A percentile compares a stretch with the other conserved stretches of the same genome.
Evolutionary conservation across 2,888 invertebrate species (phyloP).

Genomic region (Tenthredo mesomela): DNA sequence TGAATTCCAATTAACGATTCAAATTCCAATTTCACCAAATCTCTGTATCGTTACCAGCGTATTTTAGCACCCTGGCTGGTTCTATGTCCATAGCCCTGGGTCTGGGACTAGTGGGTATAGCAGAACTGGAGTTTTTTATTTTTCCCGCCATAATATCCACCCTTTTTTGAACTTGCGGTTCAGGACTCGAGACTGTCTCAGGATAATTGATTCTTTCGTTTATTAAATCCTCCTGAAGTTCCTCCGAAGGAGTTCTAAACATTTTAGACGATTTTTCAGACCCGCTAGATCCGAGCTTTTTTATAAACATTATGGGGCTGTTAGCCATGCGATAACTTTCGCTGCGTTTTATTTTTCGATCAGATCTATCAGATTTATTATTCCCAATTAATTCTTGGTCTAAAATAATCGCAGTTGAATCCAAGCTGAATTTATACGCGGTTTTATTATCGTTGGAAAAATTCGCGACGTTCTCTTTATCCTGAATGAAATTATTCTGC

Average conservation of each 20-base stretch:
- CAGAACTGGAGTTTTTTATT: slow-evolving; percentile 60
- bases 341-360: slow-evolving; percentile 86
- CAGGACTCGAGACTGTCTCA: slow-evolving; percentile 80
- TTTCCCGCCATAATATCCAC: slow-evolving; percentile 76
- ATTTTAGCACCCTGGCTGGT: slow-evolving; percentile 84
- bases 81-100: slow-evolving; percentile 83
- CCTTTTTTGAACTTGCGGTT: slow-evolving; percentile 68
- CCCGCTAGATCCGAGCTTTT: slow-evolving; percentile 73
- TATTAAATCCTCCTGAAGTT: slow-evolving; percentile 78
- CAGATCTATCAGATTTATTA: slow-evolving; percentile 53
- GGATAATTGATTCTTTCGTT: slow-evolving; percentile 87
- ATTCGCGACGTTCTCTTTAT: slow-evolving; percentile 41
- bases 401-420: background rate
- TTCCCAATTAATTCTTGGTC: slow-evolving; percentile 36
- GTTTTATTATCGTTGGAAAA: slow-evolving; percentile 1
- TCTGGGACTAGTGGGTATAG: slow-evolving; percentile 80
- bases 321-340: slow-evolving; percentile 93
- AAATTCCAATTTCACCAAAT: slow-evolving; percentile 84
- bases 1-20: too few species aligned
- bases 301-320: slow-evolving; percentile 84
- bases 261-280: slow-evolving; percentile 66
- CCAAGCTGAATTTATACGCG: slow-evolving; percentile 13
- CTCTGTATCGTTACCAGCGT: slow-evolving; percentile 85
- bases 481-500: background rate
- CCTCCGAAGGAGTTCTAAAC: slow-evolving; percentile 74